Evolutionary conservation across 64 coral and sea anemone species (phyloP), one percentile per base, ranked within the genome.

Genomic region (Stylophora pistillata): DNA sequence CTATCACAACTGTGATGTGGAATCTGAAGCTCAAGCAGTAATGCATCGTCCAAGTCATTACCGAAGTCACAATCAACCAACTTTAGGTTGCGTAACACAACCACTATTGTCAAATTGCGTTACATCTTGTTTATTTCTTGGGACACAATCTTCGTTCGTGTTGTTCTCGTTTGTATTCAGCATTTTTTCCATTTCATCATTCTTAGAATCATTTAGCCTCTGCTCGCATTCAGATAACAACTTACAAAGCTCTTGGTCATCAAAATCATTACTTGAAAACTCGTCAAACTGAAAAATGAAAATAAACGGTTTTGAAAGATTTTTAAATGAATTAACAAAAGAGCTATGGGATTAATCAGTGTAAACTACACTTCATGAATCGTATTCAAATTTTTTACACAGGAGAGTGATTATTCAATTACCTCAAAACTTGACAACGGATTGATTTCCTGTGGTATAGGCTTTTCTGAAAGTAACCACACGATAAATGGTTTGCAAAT

Each of bases 361-460:
- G 37, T 47, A 47, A 47, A 7, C 37, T 47, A 47, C 7, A 47
- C 37, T 47, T 47, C 37, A 47, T 47, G 37, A 47, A 47, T 7
- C 37, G 37, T 47, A 47, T 47, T 47, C 37, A 0, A 47, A 47
- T 47, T 47, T 7, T 47, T 47, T 7, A 47, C n/a, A n/a, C n/a
- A n/a, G n/a, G n/a, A 47, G 37, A 47, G 3, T 7, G 37, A 47
- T 13, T 32, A 56, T 18, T 31, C 14, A 10, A 7, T 68, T 84
- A 84, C 80, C 80, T 70, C 60, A 55, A 13, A 1, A 69, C 18
- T 14, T 53, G 27, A 73, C 55, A 92, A 87, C 56, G 90, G 90
- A 76, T 79, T 86, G 18, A 92, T 78, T 11, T 92, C 82, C 29
- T 92, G 74, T 59, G 90, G 90, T 57, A 92, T 72, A 23, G 90